Percentiles rank a stretch among this genome's conserved stretches.
These are phyloP conservation scores for Gorilla gorilla DNA, from an alignment of 2,113 vertebrate genomes.

Conservation along the genomic window DNA sequence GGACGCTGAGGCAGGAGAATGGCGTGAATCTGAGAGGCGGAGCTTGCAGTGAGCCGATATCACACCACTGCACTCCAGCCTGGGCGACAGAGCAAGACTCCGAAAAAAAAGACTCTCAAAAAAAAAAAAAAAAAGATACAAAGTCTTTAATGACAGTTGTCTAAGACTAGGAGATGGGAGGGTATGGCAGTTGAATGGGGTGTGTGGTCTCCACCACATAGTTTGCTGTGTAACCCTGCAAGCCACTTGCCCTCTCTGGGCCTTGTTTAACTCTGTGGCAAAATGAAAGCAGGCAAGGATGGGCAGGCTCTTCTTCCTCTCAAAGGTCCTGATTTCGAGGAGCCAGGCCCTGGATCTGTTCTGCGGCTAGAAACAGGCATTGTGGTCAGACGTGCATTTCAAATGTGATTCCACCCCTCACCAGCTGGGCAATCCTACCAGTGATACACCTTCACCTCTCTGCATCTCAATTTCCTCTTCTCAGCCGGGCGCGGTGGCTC, in stretches of 20 bases:
- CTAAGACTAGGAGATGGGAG: not conserved
- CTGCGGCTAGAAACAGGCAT: not conserved
- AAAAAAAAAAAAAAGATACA: no score
- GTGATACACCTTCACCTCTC: not conserved
- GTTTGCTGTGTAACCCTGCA: not conserved
- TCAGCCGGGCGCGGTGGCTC: fast-evolving
- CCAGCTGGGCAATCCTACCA: not conserved
- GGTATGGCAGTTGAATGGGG: not conserved
- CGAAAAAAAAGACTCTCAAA: no score
- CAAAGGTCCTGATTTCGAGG: not conserved
- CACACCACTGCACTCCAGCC: no score
- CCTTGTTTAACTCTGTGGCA: not conserved
- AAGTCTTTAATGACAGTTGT: not conserved
- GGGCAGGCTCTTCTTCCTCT: not conserved
- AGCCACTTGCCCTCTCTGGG: not conserved
- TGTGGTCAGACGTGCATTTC: not conserved
- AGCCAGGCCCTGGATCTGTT: not conserved
- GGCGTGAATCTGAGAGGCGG: no score
- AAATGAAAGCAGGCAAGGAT: not conserved
- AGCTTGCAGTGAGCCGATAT: no score
- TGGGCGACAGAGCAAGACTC: no score
- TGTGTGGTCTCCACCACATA: not conserved
- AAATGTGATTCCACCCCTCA: not conserved
- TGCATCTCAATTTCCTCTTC: not conserved
- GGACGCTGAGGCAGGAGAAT: no score